Evolutionary conservation across 1,140 invertebrate species (phyloP), one percentile per base, ranked within the genome.

Genomic region (Hyles euphorbiae): DNA sequence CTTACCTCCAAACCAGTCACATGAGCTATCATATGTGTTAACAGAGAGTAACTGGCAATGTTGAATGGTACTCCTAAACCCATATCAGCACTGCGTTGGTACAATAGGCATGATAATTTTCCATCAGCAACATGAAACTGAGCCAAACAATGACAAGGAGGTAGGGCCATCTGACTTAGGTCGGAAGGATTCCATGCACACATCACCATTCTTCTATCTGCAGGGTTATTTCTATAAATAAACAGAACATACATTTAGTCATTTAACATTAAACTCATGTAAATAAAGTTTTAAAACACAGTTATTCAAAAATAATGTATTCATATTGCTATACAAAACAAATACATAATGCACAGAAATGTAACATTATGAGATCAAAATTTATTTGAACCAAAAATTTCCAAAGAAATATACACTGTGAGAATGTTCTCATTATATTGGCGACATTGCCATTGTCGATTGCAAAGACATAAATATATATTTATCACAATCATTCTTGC

Each of bases 11-110:
- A 90, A 49, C 93, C 93, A 34, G 97, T 98, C 7, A 99, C 92
- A 85, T 99, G 96, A 54, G 98, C 98, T 68, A 99, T 95, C 97
- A 99, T 99, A 70, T 95, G 94, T 8, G 97, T 99, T 0, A 99
- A 90, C 5, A 99, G 79, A 2, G 98, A 93, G 90, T 99, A 99
- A 63, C 97, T 99, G 11, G 98, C 98, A 74, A 99, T 98, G 83
- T 99, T 99, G 80, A 99, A 99, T 12, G 98, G 98, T 2, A 99
- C 98, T 22, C 98, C 98, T 2, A 99, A 89, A 5, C 98, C 98
- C 94, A 99, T 97, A 88, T 99, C 98, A 11, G 97, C 98, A 63
- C 98, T 99, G 74, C 98, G 91, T 89, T 99, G 98, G 84, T 99
- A 99, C 61, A 99, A 83, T 72, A 98, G 94, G 81, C 97, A 99